phyloP scores from a whole-genome alignment of 2,113 vertebrate species.

The Enhydra lutris region DNA sequence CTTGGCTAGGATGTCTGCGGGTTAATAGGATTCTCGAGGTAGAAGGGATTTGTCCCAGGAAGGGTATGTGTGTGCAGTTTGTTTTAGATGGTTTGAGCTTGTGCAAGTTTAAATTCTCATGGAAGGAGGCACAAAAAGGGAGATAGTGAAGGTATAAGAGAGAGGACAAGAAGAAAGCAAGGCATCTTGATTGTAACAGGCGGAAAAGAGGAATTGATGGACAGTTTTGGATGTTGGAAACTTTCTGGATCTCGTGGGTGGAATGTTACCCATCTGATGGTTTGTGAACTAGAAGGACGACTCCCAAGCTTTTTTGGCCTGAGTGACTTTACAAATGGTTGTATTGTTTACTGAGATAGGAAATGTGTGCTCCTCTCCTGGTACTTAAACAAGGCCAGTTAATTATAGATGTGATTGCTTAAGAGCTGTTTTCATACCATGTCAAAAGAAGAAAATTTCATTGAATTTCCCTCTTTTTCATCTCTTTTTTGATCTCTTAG shows the following conservation, averaged over 20 bases:
- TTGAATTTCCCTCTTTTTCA: background rate
- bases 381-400: background rate
- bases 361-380: background rate
- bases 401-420: background rate
- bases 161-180: background rate
- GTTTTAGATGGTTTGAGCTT: background rate
- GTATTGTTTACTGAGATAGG: background rate
- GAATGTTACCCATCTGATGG: background rate
- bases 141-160: background rate
- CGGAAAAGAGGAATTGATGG: background rate
- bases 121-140: background rate
- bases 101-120: background rate
- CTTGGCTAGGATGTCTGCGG: background rate
- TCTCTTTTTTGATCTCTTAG: background rate
- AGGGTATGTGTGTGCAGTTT: background rate
- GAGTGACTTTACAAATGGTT: background rate
- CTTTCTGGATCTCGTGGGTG: background rate
- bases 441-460: conserved; percentile 30
- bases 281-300: background rate
- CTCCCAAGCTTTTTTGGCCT: background rate
- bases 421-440: background rate
- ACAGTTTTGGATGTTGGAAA: background rate
- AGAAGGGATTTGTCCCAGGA: background rate
- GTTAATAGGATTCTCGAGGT: background rate
- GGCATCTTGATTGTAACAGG: background rate